Evolutionary conservation across 2,888 invertebrate species (phyloP).

Genomic region (Halictus ligatus): DNA sequence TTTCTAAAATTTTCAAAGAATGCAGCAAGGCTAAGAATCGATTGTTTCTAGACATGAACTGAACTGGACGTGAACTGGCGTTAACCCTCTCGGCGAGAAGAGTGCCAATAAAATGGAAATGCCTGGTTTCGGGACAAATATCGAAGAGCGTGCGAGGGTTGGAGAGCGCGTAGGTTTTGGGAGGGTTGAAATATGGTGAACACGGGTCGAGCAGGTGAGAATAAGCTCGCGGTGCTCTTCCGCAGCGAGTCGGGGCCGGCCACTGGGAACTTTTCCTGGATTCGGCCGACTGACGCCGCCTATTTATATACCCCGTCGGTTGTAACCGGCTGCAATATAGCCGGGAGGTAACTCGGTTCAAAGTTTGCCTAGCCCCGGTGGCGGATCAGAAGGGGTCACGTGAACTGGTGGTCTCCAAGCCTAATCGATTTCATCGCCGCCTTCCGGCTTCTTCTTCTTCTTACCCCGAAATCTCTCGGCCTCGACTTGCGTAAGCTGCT

Average conservation of each 20-base stretch:
- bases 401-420: neutral
- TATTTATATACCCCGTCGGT: slow-evolving; percentile 65
- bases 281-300: slow-evolving; percentile 61
- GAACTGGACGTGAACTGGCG: no score
- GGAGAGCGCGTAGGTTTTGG: neutral
- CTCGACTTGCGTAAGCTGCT: neutral
- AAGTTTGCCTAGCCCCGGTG: slow-evolving; percentile 30
- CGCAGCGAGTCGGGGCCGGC: slow-evolving; percentile 17
- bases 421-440: slow-evolving; percentile 44
- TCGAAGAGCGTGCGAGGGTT: neutral
- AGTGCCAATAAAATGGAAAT: neutral
- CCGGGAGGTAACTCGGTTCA: slow-evolving; percentile 28
- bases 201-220: slow-evolving; percentile 6
- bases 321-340: slow-evolving; percentile 48
- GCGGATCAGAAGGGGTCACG: slow-evolving; percentile 47
- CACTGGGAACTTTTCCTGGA: slow-evolving; percentile 62
- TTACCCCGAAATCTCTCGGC: slow-evolving; percentile 5
- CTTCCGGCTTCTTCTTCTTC: slow-evolving; percentile 14
- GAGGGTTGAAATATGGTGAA: slow-evolving; percentile 13
- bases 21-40: no score
- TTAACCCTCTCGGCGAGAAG: neutral
- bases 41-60: no score
- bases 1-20: no score
- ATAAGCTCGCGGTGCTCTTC: slow-evolving; percentile 24
- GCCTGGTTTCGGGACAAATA: neutral